Base-by-base conservation (phyloP, 2,113 vertebrate genomes). In the Solenodon paradoxus region DNA sequence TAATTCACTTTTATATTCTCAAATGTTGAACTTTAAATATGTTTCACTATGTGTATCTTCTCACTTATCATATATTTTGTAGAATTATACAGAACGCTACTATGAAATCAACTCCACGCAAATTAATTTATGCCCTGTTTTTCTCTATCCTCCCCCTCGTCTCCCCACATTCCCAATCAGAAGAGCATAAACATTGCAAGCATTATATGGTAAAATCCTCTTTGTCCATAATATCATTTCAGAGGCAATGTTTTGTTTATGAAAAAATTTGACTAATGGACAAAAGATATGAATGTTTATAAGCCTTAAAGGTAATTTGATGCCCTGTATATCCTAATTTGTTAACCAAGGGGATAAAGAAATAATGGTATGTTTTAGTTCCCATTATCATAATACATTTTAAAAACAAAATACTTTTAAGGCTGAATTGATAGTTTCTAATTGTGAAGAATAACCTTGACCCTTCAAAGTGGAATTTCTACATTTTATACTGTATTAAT, bases 151-250 rank as follows among this genome's bases (percentile, higher is more conserved):
- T 91, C 75, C n/a, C n/a, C 35, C 45, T 24, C 22, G n/a, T n/a
- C n/a, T 45, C 28, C 45, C 30, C 45, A n/a, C 20, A 24, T 28
- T 24, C 40, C 40, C 53, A 93, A 61, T 88, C 59, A 96, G 22
- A 92, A 79, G 53, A 71, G 92, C 94, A 86, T 79, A 86, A 95
- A 92, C 20, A 95, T n/a, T 45, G 13, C 38, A 95, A 88, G 61
- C 68, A 97, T 82, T 97, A 96, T 92, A 96, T 32, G 40, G 55
- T 42, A 91, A 97, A 97, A 97, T 97, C 97, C 79, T 96, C 92
- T 97, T 95, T 97, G 85, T 86, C 20, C 55, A 3, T 95, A 96
- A 96, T 92, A 61, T 90, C 93, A 95, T 86, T 96, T 92, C 77
- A 82, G 64, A 92, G 42, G 77, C 84, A 87, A 88, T 69, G 81